Evolutionary conservation across 2,888 invertebrate genomes (phyloP), one percentile per base, ranked within the genome.

Genomic region (Ennomos fuscantarius): DNA sequence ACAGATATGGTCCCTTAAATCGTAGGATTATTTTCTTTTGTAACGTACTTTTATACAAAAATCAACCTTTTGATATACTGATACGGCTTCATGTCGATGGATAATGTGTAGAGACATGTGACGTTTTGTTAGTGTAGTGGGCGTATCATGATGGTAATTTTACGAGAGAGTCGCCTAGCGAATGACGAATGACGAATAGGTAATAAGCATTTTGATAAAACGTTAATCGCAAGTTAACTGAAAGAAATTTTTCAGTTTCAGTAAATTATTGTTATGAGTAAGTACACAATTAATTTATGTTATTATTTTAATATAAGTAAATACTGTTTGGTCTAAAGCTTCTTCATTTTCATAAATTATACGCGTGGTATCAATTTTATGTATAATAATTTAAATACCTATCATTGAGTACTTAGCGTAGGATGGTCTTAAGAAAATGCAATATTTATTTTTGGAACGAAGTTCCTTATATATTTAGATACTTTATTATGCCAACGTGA

Each of bases 1-100:
- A 84, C 83, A 84, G 85, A 86, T 86, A 88, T 84, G 79, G 83
- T 77, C 72, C 76, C 77, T 73, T 87, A 87, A 87, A 89, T 89
- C 88, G 85, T 68, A 65, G 65, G 78, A 82, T 81, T 82, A 86
- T 86, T 86, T 86, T 85, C 82, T 79, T 24, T 83, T 84, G 81
- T 81, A 68, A 59, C 43, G 9, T n/a, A 51, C 9, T 35, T 15
- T 33, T 66, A 57, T 8, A 34, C 54, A 39, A 81, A 60, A 65
- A 63, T 53, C 35, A 60, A 69, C 74, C 66, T 65, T 79, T 73
- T 13, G 9, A 8, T 12, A 0, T 8, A 3, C 1, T 0, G 1
- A 40, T 65, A 79, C 57, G 69, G 77, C 59, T 56, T 24, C 47
- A 59, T 50, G 66, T 50, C 73, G 34, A 3, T 5, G 44, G 2